Evolutionary conservation across 1,140 invertebrate genomes (phyloP).

Genomic region (Tyrophagus putrescentiae): DNA sequence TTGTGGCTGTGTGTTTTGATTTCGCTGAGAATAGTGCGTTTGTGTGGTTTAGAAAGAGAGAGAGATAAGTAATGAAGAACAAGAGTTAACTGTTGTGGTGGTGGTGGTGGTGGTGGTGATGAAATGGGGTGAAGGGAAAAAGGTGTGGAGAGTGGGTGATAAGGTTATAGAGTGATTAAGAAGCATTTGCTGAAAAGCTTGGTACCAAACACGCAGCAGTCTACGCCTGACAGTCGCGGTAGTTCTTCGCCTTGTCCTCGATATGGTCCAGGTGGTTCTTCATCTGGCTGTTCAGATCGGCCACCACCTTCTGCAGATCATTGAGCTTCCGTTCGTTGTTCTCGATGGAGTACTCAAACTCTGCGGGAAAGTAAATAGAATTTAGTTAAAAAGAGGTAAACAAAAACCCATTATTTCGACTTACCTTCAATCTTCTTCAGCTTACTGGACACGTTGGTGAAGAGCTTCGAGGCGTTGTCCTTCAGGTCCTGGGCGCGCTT

Average conservation of each 20-base stretch:
- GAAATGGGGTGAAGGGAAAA: too few species aligned
- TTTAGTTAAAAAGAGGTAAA: conserved; percentile 12
- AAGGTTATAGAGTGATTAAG: too few species aligned
- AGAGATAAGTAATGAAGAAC: too few species aligned
- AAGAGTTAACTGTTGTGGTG: too few species aligned
- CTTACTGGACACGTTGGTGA: conserved; percentile 55
- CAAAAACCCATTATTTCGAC: conserved; percentile 4
- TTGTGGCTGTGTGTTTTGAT: too few species aligned
- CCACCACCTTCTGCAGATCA: conserved; percentile 34
- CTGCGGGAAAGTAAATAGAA: conserved; percentile 31
- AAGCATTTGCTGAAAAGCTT: too few species aligned
- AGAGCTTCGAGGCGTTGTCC: conserved; percentile 54
- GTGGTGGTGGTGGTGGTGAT: too few species aligned
- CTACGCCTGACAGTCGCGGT: conserved; percentile 35
- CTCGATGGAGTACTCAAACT: conserved; percentile 38
- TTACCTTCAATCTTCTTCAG: conserved; percentile 51
- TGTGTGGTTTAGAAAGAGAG: too few species aligned
- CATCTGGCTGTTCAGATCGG: conserved; percentile 37
- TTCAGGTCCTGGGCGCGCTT: conserved; percentile 53
- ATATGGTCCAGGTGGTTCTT: conserved; percentile 36
- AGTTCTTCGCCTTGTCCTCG: conserved; percentile 35
- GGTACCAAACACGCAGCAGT: too few species aligned
- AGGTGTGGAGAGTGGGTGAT: too few species aligned
- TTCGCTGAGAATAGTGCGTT: too few species aligned
- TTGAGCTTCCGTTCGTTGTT: conserved; percentile 36